These are phyloP conservation scores for Neosilurus mollespiculum DNA, from an alignment of 2,797 vertebrate species.

Conservation along the genomic window DNA sequence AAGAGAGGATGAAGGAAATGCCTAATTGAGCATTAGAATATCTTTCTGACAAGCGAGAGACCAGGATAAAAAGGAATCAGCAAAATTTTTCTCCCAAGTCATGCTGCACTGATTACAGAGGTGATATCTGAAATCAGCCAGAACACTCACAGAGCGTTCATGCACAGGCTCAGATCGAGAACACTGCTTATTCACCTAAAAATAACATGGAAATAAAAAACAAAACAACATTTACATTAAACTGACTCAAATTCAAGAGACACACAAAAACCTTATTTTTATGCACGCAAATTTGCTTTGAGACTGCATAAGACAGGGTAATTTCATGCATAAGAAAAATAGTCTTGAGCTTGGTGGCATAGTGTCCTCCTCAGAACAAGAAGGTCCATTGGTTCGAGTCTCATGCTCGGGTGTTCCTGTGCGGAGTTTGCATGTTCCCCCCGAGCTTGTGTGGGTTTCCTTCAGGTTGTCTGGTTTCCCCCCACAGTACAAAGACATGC, in stretches of 20 bases:
- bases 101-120: slow-evolving; percentile 49
- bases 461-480: too few species aligned
- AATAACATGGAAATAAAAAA: background rate
- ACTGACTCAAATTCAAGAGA: too few species aligned
- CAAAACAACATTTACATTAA: background rate
- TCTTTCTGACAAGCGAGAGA: slow-evolving; percentile 40
- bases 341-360: background rate
- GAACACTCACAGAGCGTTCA: background rate
- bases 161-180: background rate
- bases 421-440: too few species aligned
- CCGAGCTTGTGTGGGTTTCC: too few species aligned
- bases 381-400: too few species aligned
- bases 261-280: too few species aligned
- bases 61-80: slow-evolving; percentile 45
- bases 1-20: slow-evolving; percentile 46
- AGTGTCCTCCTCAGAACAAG: too few species aligned
- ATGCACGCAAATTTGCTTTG: background rate
- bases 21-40: slow-evolving; percentile 49
- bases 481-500: too few species aligned
- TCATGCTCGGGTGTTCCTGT: too few species aligned
- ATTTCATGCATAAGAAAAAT: background rate
- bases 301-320: background rate
- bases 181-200: background rate
- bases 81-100: slow-evolving; percentile 33
- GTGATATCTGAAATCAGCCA: slow-evolving; percentile 23